These are phyloP conservation scores for Halcyon chelicuti DNA, from an alignment of 2,797 vertebrate genomes.

Conservation along the genomic window DNA sequence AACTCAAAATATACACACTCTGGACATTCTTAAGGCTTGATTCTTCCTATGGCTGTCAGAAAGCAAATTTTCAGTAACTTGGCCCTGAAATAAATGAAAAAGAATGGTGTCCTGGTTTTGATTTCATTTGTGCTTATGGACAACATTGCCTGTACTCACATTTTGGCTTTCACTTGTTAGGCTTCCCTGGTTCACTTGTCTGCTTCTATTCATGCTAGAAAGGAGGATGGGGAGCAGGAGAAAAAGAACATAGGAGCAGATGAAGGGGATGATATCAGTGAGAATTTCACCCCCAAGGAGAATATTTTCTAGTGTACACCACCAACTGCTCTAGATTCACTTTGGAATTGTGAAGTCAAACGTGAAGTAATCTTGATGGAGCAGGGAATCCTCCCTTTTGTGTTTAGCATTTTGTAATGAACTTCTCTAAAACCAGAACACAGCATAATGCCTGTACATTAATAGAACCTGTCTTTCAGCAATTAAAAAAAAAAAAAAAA, in stretches of 20 bases:
- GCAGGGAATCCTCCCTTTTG: neutral
- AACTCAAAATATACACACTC: neutral
- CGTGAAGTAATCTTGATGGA: neutral
- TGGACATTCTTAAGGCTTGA: neutral
- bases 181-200: neutral
- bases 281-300: neutral
- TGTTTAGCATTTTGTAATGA: neutral
- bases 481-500: neutral
- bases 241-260: neutral
- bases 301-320: neutral
- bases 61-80: neutral
- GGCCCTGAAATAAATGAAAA: neutral
- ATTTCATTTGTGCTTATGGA: neutral
- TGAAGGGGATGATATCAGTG: neutral
- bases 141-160: neutral
- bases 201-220: neutral
- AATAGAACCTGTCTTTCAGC: neutral
- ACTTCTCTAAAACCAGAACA: neutral
- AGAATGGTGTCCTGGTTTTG: neutral
- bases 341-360: neutral
- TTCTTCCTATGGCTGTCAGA: neutral
- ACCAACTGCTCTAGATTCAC: neutral
- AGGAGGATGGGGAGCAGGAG: neutral
- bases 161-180: neutral
- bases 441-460: neutral